These are phyloP conservation scores for Parnassius apollo DNA, from an alignment of 2,888 invertebrate species.

Conservation along the genomic window DNA sequence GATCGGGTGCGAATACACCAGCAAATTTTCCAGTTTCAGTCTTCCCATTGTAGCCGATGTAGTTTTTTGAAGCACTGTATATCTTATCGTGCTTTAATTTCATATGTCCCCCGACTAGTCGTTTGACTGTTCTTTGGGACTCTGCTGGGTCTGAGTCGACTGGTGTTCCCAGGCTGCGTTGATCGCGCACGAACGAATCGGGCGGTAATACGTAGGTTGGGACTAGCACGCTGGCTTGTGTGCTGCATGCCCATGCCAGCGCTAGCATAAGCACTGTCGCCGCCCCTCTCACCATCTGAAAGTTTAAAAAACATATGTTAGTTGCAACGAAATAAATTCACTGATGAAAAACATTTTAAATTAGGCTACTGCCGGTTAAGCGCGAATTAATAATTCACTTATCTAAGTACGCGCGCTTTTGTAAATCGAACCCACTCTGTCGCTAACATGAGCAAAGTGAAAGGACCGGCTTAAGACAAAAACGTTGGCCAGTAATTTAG, in stretches of 20 bases:
- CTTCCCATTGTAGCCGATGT: constrained; percentile 59
- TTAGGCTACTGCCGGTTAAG: not conserved
- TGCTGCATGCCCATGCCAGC: constrained; percentile 69
- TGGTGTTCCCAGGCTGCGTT: constrained; percentile 65
- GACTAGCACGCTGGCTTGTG: constrained; percentile 72
- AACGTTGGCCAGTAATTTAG: constrained; percentile 62
- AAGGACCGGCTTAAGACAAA: constrained; percentile 71
- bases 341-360: constrained; percentile 24
- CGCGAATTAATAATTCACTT: constrained; percentile 54
- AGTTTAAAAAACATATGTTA: constrained; percentile 68
- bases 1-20: constrained; percentile 65
- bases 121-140: constrained; percentile 81
- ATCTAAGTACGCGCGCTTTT: constrained; percentile 69
- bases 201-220: constrained; percentile 79
- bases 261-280: constrained; percentile 72
- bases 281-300: constrained; percentile 81
- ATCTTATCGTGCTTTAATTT: constrained; percentile 72
- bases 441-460: constrained; percentile 72
- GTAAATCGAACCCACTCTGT: constrained; percentile 54
- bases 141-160: constrained; percentile 57
- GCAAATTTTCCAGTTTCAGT: constrained; percentile 67
- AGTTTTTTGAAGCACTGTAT: constrained; percentile 65
- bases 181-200: constrained; percentile 77
- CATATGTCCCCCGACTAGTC: constrained; percentile 86
- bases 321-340: constrained; percentile 36